phyloP scores from a whole-genome alignment of 2,113 vertebrate genomes.

The Columbina picui region DNA sequence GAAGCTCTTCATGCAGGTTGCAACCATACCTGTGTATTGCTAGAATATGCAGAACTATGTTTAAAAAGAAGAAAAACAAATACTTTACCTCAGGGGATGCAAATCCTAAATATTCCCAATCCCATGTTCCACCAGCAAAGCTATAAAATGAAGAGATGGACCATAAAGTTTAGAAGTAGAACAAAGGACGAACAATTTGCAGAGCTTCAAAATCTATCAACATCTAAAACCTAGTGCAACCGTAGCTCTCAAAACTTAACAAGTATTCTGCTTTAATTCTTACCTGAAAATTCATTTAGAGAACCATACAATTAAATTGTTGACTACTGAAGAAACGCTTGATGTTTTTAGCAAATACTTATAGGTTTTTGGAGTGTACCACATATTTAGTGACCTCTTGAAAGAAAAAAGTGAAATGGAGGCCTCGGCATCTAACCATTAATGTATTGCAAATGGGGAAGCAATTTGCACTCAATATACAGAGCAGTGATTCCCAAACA shows the following conservation, averaged over 20 bases:
- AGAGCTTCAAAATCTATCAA: neutral
- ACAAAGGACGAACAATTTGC: neutral
- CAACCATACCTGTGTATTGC: constrained; percentile 48
- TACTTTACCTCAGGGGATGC: constrained; percentile 95
- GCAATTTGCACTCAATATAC: neutral
- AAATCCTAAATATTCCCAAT: constrained; percentile 99
- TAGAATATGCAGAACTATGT: constrained; percentile 52
- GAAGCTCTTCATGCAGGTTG: constrained; percentile 61
- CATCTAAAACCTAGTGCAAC: neutral
- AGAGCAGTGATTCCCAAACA: neutral
- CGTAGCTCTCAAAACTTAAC: neutral
- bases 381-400: neutral
- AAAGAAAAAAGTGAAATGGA: neutral
- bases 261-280: neutral
- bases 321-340: neutral
- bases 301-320: neutral
- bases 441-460: neutral
- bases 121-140: constrained; percentile 98
- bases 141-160: constrained; percentile 79
- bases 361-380: neutral
- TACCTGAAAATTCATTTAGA: neutral
- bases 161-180: constrained; percentile 47
- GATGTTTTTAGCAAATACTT: neutral
- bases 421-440: neutral
- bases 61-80: constrained; percentile 26